Percentiles rank a stretch among this genome's conserved stretches.
Evolutionary conservation across 2,113 vertebrate species (phyloP).

Genomic region (Plecotus auritus): DNA sequence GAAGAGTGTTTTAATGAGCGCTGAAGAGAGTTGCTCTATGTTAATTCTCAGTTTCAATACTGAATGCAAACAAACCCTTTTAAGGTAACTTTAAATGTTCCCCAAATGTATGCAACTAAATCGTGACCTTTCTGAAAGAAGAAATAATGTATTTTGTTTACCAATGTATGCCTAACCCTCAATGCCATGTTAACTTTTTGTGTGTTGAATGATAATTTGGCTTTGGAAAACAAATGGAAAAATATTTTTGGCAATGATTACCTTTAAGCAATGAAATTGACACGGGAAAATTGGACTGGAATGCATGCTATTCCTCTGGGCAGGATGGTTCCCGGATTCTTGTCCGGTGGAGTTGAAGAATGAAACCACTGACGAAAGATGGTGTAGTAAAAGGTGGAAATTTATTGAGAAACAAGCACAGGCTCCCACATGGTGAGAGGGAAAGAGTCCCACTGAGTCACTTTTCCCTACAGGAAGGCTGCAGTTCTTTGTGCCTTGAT

Average conservation of each 20-base stretch:
- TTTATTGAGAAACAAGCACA: too few relatives aligned
- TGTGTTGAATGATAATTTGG: not conserved
- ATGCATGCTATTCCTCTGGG: too few relatives aligned
- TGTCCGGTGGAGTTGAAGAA: too few relatives aligned
- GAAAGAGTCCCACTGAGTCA: too few relatives aligned
- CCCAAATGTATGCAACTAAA: not conserved
- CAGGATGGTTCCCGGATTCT: too few relatives aligned
- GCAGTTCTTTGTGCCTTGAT: too few relatives aligned
- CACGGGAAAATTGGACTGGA: too few relatives aligned
- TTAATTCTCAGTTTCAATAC: not conserved
- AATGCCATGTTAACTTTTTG: not conserved
- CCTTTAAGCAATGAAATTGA: not conserved
- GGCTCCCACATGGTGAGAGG: too few relatives aligned
- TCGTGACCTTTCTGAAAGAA: not conserved
- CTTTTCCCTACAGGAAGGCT: too few relatives aligned
- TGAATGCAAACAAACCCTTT: not conserved
- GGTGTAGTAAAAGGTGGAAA: too few relatives aligned
- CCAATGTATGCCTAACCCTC: not conserved
- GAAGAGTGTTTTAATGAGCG: not conserved
- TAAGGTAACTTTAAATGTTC: not conserved
- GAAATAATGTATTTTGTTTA: not conserved
- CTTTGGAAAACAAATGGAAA: not conserved
- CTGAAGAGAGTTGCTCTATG: not conserved
- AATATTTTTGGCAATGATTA: not conserved
- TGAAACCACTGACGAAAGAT: too few relatives aligned